A percentile compares a stretch with the other conserved stretches of the same genome.
phyloP scores from a whole-genome alignment of 2,113 vertebrate species.

The Neogale vison region DNA sequence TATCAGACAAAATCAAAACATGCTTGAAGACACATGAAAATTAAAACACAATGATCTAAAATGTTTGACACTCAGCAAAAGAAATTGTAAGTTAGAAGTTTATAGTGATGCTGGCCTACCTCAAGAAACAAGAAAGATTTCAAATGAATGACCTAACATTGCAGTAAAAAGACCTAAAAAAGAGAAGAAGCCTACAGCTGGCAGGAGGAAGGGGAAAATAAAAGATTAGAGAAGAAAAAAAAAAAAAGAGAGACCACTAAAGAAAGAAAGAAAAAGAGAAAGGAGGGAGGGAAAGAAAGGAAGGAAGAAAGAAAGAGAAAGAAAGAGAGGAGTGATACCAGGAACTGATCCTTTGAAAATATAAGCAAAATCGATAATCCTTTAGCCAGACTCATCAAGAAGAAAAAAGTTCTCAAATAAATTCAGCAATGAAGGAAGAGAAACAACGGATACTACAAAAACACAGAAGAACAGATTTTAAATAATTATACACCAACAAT shows the following conservation, averaged over 20 bases:
- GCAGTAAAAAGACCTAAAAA: background rate
- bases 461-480: background rate
- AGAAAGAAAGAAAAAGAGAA: background rate
- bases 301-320: background rate
- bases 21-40: background rate
- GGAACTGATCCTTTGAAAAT: background rate
- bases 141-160: background rate
- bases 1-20: background rate
- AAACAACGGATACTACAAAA: background rate
- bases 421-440: background rate
- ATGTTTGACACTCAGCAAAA: background rate
- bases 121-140: background rate
- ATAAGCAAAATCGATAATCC: background rate
- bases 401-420: background rate
- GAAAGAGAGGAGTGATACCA: background rate
- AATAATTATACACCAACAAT: background rate
- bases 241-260: background rate
- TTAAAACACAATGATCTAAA: background rate
- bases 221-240: background rate
- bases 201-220: background rate
- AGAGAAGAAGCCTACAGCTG: background rate
- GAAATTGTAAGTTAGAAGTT: background rate
- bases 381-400: background rate
- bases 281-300: accelerated
- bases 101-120: background rate